Base-by-base conservation (phyloP, 2,888 invertebrate species). In the Caenorhabditis becei region DNA sequence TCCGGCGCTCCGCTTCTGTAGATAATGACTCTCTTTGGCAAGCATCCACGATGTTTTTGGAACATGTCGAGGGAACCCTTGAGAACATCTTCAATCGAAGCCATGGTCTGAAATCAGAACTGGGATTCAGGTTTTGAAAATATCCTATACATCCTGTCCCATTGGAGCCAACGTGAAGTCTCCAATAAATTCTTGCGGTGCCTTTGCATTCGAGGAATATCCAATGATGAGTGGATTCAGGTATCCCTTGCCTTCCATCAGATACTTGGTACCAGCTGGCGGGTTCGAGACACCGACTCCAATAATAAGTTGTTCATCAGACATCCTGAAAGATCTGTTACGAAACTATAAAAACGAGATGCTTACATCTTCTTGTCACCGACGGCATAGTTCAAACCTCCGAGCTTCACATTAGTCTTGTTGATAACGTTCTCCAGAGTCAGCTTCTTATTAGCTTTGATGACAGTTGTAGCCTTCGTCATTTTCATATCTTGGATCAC, bases 1-100 rank as follows among this genome's bases (percentile, higher is more conserved):
- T 89, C 87, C 5, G 84, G 65, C 35, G 86, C 77, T 11, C 87
- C 89, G 23, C 83, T 84, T 10, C 89, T 71, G 71, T 86, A 89
- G 24, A 89, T 53, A 56, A 89, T 67, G 24, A 89, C 49, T 11
- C 82, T 67, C 18, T 78, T 77, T 1, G 89, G 87, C 20, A 23
- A 28, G 10, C 4, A n/a, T n/a, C 62, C 54, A 2, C 72, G 49
- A 20, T 20, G n/a, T 24, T 59, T 35, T n/a, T 51, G 18, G 18
- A 20, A 80, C 35, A 41, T n/a, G 2, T 26, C 47, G 14, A 77
- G 11, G 0, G 61, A 24, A n/a, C 35, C 16, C n/a, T 61, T 51
- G 20, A 80, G 8, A 1, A 80, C 65, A n/a, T 80, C 67, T 32
- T 79, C 79, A 26, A 72, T 67, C 8, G 37, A 23, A n/a, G 44